phyloP scores from a whole-genome alignment of 2,888 invertebrate species.

The Poecilobothrus nobilitatus region DNA sequence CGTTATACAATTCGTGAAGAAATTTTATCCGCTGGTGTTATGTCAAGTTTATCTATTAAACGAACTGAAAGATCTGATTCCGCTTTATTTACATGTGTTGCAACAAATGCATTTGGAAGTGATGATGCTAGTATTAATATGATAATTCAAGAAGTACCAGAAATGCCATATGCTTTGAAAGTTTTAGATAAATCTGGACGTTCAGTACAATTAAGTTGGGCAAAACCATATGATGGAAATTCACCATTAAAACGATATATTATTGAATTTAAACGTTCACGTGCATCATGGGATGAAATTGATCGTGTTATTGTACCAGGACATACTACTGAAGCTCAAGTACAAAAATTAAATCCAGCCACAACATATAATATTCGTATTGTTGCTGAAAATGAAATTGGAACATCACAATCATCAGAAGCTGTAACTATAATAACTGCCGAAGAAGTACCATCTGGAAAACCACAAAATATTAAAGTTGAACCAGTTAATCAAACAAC shows the following conservation, averaged over 20 bases:
- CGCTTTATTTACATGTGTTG: constrained; percentile 83
- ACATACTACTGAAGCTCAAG: constrained; percentile 79
- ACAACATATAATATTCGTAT: constrained; percentile 89
- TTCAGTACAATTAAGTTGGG: constrained; percentile 85
- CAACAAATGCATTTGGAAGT: constrained; percentile 87
- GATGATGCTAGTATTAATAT: constrained; percentile 93
- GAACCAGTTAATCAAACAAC: constrained; percentile 83
- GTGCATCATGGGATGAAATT: constrained; percentile 74
- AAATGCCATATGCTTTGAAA: constrained; percentile 81
- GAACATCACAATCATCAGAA: constrained; percentile 86
- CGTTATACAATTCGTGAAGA: constrained; percentile 78
- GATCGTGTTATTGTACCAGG: constrained; percentile 85
- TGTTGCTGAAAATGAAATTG: constrained; percentile 88
- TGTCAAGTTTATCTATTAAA: constrained; percentile 82
- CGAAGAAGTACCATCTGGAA: constrained; percentile 81
- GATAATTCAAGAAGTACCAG: constrained; percentile 77
- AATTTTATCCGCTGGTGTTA: constrained; percentile 75
- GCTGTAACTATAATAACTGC: constrained; percentile 91
- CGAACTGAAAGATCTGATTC: constrained; percentile 82
- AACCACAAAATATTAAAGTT: constrained; percentile 74
- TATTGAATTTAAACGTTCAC: constrained; percentile 84
- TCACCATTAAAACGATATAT: constrained; percentile 81
- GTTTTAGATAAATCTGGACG: constrained; percentile 85
- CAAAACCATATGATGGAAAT: constrained; percentile 85
- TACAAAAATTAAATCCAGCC: constrained; percentile 79